Evolutionary conservation across 2,113 vertebrate species (phyloP), one percentile per base, ranked within the genome.

Genomic region (Talpa occidentalis): DNA sequence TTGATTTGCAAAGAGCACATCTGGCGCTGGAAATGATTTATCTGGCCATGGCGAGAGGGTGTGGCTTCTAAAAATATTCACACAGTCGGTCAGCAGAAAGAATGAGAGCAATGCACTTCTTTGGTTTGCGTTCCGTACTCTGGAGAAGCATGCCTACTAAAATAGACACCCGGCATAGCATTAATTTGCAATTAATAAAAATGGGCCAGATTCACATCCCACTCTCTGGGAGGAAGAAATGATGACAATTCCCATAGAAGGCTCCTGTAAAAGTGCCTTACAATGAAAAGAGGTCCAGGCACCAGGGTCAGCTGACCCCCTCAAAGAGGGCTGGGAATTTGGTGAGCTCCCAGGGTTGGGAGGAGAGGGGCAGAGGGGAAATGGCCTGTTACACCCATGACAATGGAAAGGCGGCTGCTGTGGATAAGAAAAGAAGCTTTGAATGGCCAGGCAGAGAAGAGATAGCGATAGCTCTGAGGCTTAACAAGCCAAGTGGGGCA

Each of bases 21-120:
- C 97, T 98, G 97, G 97, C 93, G 2, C 62, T 91, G 90, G 96
- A 94, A 97, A 97, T 97, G 94, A 97, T 97, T 97, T 98, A 97
- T 98, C 97, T 95, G 95, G 97, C 92, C 94, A 89, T 40, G 28
- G 89, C 60, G 24, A 92, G 94, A 97, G 97, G 92, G 97, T 92
- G 96, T 90, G 93, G 93, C 80, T 97, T 98, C 98, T 97, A 94
- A 93, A 96, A 97, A 88, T 96, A 97, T 91, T 96, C 95, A 32
- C 74, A 59, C 86, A 67, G 97, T 97, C 93, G 60, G 95, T 78
- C 86, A 26, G 94, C 84, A 92, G 94, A 91, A 98, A 95, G 96
- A 96, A 97, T 96, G 96, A 96, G 70, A 97, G 92, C 97, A 80
- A 92, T 97, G 96, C 19, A 66, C 91, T 74, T 16, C 95, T 94